These are phyloP conservation scores for Batillaria attramentaria DNA, from an alignment of 1,140 invertebrate species.

Conservation along the genomic window DNA sequence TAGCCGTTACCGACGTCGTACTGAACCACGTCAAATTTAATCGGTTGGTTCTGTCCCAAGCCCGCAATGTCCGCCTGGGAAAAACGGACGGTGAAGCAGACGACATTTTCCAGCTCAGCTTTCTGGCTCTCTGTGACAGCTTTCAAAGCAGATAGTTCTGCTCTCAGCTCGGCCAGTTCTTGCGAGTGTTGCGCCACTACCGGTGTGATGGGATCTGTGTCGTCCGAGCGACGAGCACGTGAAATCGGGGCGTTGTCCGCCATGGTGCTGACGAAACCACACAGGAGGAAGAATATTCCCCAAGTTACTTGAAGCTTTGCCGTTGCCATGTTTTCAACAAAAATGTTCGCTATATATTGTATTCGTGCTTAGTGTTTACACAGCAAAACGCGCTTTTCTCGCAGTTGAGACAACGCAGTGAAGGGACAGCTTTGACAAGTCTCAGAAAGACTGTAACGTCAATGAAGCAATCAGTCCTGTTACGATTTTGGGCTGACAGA, in stretches of 20 bases:
- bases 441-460: too few relatives aligned
- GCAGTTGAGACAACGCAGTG: too few relatives aligned
- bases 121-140: not conserved
- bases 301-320: too few relatives aligned
- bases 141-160: not conserved
- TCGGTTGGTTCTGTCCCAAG: not conserved
- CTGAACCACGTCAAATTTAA: not conserved
- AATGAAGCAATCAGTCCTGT: too few relatives aligned
- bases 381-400: too few relatives aligned
- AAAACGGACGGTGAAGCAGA: conserved; percentile 11
- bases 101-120: not conserved
- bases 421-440: too few relatives aligned
- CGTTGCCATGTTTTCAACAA: too few relatives aligned
- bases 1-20: conserved; percentile 5
- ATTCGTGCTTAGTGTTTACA: too few relatives aligned
- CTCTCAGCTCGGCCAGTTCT: not conserved
- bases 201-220: not conserved
- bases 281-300: too few relatives aligned
- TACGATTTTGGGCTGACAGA: too few relatives aligned
- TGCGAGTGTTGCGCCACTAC: not conserved
- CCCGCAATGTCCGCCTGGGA: not conserved
- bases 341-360: too few relatives aligned
- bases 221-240: conserved; percentile 5
- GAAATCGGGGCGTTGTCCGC: not conserved
- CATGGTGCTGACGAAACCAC: not conserved